Evolutionary conservation across 2,888 invertebrate genomes (phyloP).

Genomic region (Choristoneura rosaceana): DNA sequence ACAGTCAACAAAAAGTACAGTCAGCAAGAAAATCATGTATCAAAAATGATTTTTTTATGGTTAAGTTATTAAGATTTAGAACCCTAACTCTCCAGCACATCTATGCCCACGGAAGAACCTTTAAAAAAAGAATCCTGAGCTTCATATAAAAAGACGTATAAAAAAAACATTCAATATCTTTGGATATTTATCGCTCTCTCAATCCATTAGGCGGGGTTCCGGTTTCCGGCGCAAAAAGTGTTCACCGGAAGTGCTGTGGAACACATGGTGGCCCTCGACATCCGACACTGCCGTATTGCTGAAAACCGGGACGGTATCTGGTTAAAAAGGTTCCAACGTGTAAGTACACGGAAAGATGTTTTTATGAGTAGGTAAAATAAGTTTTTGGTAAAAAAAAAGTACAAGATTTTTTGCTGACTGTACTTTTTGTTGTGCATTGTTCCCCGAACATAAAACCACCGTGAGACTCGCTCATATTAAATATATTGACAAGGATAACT

Average conservation of each 20-base stretch:
- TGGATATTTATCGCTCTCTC: constrained; percentile 58
- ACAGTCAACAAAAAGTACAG: too few relatives aligned
- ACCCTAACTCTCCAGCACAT: neutral
- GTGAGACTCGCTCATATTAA: too few relatives aligned
- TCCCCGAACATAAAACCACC: too few relatives aligned
- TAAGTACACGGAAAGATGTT: neutral
- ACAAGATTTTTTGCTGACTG: too few relatives aligned
- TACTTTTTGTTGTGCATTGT: too few relatives aligned
- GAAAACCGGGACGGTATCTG: constrained; percentile 23
- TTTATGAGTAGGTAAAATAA: too few relatives aligned
- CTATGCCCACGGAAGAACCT: neutral
- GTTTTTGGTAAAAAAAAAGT: too few relatives aligned
- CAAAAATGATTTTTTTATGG: too few relatives aligned
- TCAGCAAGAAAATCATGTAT: too few relatives aligned
- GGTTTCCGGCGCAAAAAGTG: constrained; percentile 56
- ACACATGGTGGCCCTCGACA: constrained; percentile 44
- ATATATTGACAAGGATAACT: too few relatives aligned
- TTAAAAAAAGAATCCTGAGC: constrained; percentile 11
- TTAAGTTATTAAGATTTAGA: neutral
- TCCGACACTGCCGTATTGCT: constrained; percentile 34
- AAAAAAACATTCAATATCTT: constrained; percentile 43
- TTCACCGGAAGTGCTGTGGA: constrained; percentile 48
- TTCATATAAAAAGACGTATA: too few relatives aligned
- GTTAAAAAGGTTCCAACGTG: neutral
- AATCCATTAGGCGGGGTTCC: constrained; percentile 64